Conservation (phyloP, 2,113 vertebrate species). For the Lichenostomus cassidix region DNA sequence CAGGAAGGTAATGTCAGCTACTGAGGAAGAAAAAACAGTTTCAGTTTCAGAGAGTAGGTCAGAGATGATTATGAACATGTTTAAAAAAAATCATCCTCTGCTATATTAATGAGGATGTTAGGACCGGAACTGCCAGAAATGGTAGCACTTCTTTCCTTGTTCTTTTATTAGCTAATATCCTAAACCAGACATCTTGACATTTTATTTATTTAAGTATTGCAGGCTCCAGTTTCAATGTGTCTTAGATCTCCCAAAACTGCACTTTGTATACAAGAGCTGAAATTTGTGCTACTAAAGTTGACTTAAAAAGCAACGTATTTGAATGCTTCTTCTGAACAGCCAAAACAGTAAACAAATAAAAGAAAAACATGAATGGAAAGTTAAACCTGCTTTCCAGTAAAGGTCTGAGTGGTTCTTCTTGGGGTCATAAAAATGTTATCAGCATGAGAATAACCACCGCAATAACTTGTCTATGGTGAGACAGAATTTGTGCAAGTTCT, state of each 20-base stretch:
- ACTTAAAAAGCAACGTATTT: neutral
- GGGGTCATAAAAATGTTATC: neutral
- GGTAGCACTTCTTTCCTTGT: neutral
- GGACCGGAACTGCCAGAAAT: slow-evolving; percentile 5
- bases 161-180: slow-evolving; percentile 32
- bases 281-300: neutral
- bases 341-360: neutral
- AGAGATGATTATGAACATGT: neutral
- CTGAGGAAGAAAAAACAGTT: neutral
- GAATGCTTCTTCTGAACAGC: neutral
- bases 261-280: slow-evolving; percentile 33
- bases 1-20: neutral
- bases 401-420: neutral
- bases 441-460: neutral
- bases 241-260: slow-evolving; percentile 19
- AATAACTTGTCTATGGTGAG: neutral
- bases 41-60: neutral
- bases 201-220: slow-evolving; percentile 41
- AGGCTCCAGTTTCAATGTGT: neutral
- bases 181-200: neutral
- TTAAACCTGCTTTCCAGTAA: neutral
- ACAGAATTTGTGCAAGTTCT: neutral
- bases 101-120: slow-evolving; percentile 22
- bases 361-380: neutral
- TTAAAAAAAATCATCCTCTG: neutral